phyloP scores from a whole-genome alignment of 1,140 invertebrate species.

The Drosophila grimshawi region DNA sequence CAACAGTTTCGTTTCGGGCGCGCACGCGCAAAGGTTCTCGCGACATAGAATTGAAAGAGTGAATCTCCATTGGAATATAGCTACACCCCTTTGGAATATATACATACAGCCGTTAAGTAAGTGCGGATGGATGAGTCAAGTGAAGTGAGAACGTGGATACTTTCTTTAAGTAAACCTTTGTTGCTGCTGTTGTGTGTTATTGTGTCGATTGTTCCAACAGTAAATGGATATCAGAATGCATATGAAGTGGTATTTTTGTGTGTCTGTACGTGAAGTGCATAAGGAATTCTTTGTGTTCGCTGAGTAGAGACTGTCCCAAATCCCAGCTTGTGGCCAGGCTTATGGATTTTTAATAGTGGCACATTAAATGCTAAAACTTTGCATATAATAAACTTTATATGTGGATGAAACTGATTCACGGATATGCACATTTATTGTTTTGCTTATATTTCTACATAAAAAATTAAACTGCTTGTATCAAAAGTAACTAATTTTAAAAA shows the following conservation, averaged over 20 bases:
- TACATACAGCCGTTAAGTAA: constrained; percentile 40
- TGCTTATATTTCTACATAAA: too few relatives aligned
- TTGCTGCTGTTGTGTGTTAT: constrained; percentile 23
- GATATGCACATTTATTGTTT: constrained; percentile 8
- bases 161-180: constrained; percentile 35
- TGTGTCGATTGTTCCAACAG: constrained; percentile 42
- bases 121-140: constrained; percentile 41
- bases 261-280: constrained; percentile 62
- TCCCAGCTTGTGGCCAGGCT: constrained; percentile 3
- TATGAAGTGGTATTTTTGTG: constrained; percentile 53
- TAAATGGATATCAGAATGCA: constrained; percentile 47
- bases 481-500: too few relatives aligned
- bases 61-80: constrained; percentile 7
- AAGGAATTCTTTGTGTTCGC: constrained; percentile 30
- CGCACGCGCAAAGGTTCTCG: constrained; percentile 58
- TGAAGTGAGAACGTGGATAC: constrained; percentile 34
- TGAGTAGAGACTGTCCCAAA: not conserved
- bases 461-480: too few relatives aligned
- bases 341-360: constrained; percentile 61
- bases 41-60: constrained; percentile 24
- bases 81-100: constrained; percentile 24
- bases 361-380: constrained; percentile 34
- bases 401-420: too few relatives aligned
- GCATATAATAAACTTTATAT: constrained; percentile 1
- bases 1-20: constrained; percentile 70